These are phyloP conservation scores for Charadrius vociferus DNA, from an alignment of 2,113 vertebrate genomes.

Conservation along the genomic window DNA sequence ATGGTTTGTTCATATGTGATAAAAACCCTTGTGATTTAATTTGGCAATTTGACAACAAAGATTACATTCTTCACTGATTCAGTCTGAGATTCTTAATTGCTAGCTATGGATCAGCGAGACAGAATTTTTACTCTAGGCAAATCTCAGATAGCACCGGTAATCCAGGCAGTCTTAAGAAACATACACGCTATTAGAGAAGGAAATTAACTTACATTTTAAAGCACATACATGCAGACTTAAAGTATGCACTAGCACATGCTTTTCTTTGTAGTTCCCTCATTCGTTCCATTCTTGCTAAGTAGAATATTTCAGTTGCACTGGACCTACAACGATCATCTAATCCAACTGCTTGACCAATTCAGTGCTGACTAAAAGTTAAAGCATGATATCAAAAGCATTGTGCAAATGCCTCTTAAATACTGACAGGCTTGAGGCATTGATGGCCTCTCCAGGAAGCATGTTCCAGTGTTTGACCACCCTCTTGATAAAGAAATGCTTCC, in stretches of 20 bases:
- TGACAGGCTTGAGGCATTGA: background rate
- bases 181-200: background rate
- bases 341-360: background rate
- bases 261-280: background rate
- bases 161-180: background rate
- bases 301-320: background rate
- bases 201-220: background rate
- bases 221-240: background rate
- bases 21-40: background rate
- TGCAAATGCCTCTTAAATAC: background rate
- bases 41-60: background rate
- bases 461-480: background rate
- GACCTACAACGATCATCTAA: background rate
- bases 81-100: background rate
- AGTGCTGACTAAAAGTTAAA: background rate
- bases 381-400: background rate
- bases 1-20: background rate
- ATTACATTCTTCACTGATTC: background rate
- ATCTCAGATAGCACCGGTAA: background rate
- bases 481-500: background rate
- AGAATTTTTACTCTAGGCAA: background rate
- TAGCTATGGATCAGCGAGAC: background rate
- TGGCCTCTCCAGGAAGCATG: background rate
- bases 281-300: background rate
- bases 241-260: background rate